These are phyloP conservation scores for Chymomyza fuscimana DNA, from an alignment of 2,888 invertebrate species.

Conservation along the genomic window DNA sequence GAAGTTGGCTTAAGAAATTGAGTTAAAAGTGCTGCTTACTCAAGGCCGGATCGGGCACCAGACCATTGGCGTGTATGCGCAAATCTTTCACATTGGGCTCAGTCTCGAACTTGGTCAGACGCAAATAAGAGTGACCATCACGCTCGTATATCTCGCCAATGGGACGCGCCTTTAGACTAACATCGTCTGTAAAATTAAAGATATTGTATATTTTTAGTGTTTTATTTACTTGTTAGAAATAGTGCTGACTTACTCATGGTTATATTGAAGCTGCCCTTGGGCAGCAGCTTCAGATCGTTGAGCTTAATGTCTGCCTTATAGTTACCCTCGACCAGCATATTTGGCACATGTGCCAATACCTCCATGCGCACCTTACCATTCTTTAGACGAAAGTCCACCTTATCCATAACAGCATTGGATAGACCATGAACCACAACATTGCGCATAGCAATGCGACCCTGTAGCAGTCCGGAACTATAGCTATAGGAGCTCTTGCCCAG, in stretches of 20 bases:
- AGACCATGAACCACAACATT: conserved; percentile 82
- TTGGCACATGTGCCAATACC: conserved; percentile 82
- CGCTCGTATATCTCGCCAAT: conserved; percentile 82
- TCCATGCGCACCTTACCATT: conserved; percentile 81
- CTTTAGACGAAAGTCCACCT: conserved; percentile 80
- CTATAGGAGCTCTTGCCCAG: conserved; percentile 71
- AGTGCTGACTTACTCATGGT: conserved; percentile 82
- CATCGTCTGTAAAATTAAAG: conserved; percentile 80
- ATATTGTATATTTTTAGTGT: neutral
- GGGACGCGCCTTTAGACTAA: conserved; percentile 82
- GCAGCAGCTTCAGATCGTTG: conserved; percentile 83
- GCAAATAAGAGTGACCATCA: conserved; percentile 82
- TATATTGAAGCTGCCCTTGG: conserved; percentile 82
- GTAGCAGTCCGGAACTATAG: conserved; percentile 71
- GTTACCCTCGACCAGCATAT: conserved; percentile 81
- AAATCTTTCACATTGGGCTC: conserved; percentile 84
- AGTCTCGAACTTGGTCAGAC: conserved; percentile 83
- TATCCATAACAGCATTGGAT: conserved; percentile 81
- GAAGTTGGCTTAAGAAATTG: too few relatives aligned
- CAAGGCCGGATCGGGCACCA: conserved; percentile 83
- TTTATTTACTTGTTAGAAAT: neutral
- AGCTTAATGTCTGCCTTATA: conserved; percentile 84
- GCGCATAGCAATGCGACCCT: conserved; percentile 78
- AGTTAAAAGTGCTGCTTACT: conserved; percentile 81
- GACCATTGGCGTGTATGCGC: conserved; percentile 82